phyloP scores from a whole-genome alignment of 2,797 vertebrate genomes.

The Cynopterus sphinx region DNA sequence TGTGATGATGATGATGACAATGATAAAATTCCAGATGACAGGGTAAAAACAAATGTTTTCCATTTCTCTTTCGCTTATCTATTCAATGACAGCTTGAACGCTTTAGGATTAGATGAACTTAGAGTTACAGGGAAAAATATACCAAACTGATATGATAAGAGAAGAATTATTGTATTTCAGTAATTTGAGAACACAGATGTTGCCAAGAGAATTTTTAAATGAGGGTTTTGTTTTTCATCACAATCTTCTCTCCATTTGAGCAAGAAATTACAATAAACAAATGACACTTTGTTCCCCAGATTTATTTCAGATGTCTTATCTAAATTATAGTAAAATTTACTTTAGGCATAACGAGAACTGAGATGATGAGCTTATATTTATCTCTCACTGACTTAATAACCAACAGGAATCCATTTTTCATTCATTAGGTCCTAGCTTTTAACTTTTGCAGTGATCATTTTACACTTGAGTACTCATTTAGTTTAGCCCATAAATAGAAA shows the following conservation, averaged over 20 bases:
- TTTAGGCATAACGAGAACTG: background rate
- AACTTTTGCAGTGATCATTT: background rate
- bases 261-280: background rate
- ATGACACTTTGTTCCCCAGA: background rate
- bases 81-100: background rate
- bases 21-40: slow-evolving; percentile 95
- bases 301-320: background rate
- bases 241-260: background rate
- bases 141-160: background rate
- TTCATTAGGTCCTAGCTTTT: background rate
- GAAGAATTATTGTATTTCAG: background rate
- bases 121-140: background rate
- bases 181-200: background rate
- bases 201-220: slow-evolving; percentile 28
- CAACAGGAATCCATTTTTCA: background rate
- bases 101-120: slow-evolving; percentile 26
- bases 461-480: background rate
- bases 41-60: slow-evolving; percentile 87
- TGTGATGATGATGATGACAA: slow-evolving; percentile 98
- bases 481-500: background rate
- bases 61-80: background rate
- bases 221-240: background rate
- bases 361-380: background rate
- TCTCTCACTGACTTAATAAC: background rate
- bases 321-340: background rate